Evolutionary conservation across 2,888 invertebrate genomes (phyloP).

Genomic region (Meiosimyza platycephala): DNA sequence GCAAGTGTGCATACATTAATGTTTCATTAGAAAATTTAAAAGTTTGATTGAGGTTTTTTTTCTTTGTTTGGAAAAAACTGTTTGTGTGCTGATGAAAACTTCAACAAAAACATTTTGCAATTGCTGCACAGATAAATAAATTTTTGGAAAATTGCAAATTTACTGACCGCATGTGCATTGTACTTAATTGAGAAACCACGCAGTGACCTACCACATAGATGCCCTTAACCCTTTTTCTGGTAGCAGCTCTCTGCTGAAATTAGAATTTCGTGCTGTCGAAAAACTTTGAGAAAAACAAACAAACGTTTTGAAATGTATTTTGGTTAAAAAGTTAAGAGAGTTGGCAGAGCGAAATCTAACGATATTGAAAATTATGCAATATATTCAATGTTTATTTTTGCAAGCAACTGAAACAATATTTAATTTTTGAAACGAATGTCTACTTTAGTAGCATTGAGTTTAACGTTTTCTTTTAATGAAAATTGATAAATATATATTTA

Average conservation of each 20-base stretch:
- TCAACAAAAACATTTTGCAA: conserved; percentile 35
- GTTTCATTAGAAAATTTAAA: conserved; percentile 46
- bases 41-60: conserved; percentile 24
- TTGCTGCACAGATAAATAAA: conserved; percentile 3
- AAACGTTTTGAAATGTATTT: background rate
- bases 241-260: background rate
- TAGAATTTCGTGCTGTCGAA: background rate
- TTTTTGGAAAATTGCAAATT: background rate
- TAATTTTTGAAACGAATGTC: too few relatives aligned
- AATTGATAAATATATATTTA: too few relatives aligned
- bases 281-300: background rate
- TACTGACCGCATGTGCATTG: conserved; percentile 15
- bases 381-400: too few relatives aligned
- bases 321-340: background rate
- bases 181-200: conserved; percentile 21
- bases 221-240: background rate
- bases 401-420: too few relatives aligned
- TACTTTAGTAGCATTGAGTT: too few relatives aligned
- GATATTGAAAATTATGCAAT: too few relatives aligned
- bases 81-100: conserved; percentile 41
- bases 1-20: conserved; percentile 44
- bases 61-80: conserved; percentile 10
- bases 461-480: too few relatives aligned
- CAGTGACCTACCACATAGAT: too few relatives aligned
- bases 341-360: too few relatives aligned